phyloP scores from a whole-genome alignment of 2,888 invertebrate species.

The Octonoba sinensis region DNA sequence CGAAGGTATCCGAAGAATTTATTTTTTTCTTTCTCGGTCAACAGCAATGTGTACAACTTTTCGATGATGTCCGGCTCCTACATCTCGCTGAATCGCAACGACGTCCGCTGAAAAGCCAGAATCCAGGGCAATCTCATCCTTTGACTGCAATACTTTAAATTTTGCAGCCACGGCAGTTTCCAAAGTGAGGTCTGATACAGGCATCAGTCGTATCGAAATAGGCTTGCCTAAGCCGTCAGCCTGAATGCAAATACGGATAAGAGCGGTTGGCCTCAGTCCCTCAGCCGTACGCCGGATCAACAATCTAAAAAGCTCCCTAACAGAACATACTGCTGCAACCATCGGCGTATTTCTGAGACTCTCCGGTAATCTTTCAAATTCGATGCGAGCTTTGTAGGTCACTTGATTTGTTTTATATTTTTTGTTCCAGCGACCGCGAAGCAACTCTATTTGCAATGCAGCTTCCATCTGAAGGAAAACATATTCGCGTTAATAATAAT shows the following conservation, averaged over 20 bases:
- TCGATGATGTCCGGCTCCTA: background rate
- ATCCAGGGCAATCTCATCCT: conserved; percentile 5
- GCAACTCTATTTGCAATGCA: background rate
- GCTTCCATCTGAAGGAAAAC: background rate
- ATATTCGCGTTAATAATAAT: background rate
- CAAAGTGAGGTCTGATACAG: conserved; percentile 4
- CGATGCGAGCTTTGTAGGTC: background rate
- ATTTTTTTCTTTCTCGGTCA: conserved; percentile 1
- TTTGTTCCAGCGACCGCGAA: background rate
- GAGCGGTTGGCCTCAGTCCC: background rate
- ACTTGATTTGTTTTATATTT: conserved; percentile 9
- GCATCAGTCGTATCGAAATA: background rate
- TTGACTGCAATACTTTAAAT: conserved; percentile 3
- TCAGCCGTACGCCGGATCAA: background rate
- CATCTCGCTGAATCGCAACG: background rate
- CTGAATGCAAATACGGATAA: background rate
- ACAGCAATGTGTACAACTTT: background rate
- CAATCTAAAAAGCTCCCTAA: background rate
- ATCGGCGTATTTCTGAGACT: background rate
- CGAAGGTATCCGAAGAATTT: background rate
- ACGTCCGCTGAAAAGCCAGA: background rate
- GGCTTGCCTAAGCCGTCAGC: conserved; percentile 2
- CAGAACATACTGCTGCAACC: background rate
- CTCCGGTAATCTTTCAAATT: background rate
- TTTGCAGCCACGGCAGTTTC: background rate